Percentiles rank a stretch among this genome's conserved stretches.
Evolutionary conservation across 2,888 invertebrate genomes (phyloP).

Genomic region (Nemapogon koenigi): DNA sequence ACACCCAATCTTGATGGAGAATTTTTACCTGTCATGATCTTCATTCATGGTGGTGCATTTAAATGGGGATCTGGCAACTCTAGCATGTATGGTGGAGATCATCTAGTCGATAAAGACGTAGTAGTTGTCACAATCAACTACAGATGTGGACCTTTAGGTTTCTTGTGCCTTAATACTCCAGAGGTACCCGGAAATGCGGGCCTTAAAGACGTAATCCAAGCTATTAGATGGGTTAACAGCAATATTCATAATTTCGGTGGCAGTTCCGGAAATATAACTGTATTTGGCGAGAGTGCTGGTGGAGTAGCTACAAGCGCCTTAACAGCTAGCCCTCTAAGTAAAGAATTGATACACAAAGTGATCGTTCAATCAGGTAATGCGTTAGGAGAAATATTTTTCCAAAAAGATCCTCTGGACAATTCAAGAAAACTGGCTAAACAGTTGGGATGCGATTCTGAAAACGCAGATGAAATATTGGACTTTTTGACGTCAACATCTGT

Average conservation of each 20-base stretch:
- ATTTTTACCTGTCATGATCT: slow-evolving; percentile 63
- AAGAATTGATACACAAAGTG: slow-evolving; percentile 38
- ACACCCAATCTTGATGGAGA: slow-evolving; percentile 62
- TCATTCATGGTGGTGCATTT: slow-evolving; percentile 63
- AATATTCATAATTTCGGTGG: slow-evolving; percentile 51
- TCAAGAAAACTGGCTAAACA: slow-evolving; percentile 32
- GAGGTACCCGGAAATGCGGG: slow-evolving; percentile 56
- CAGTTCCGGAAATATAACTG: slow-evolving; percentile 42
- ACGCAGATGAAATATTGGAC: slow-evolving; percentile 39
- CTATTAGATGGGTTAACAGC: slow-evolving; percentile 44
- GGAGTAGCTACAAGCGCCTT: slow-evolving; percentile 31
- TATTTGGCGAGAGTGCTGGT: slow-evolving; percentile 49
- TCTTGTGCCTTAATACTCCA: slow-evolving; percentile 45
- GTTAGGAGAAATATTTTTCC: slow-evolving; percentile 26
- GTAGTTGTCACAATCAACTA: slow-evolving; percentile 64
- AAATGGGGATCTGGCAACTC: slow-evolving; percentile 58
- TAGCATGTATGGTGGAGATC: slow-evolving; percentile 53
- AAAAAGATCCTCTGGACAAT: slow-evolving; percentile 37
- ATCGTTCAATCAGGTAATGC: slow-evolving; percentile 46
- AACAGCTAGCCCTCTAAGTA: slow-evolving; percentile 42
- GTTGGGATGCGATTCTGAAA: slow-evolving; percentile 38
- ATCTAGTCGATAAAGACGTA: slow-evolving; percentile 62
- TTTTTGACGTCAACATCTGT: slow-evolving; percentile 38
- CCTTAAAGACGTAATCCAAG: slow-evolving; percentile 44
- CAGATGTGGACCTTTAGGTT: slow-evolving; percentile 52